These are phyloP conservation scores for Synanceia verrucosa DNA, from an alignment of 2,797 vertebrate species.

Conservation along the genomic window DNA sequence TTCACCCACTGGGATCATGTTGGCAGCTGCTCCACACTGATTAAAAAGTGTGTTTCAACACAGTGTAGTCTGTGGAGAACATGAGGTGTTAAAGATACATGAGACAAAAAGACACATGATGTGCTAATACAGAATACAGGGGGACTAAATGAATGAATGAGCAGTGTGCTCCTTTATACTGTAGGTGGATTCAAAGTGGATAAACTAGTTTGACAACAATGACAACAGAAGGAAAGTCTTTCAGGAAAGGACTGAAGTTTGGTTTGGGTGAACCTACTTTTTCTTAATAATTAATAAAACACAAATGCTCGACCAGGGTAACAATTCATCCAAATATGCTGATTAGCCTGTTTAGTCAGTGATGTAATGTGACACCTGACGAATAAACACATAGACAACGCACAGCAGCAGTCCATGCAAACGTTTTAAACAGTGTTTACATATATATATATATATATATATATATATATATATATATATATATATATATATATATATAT, in stretches of 20 bases:
- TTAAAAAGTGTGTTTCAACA: slow-evolving; percentile 30
- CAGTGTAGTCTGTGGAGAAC: slow-evolving; percentile 28
- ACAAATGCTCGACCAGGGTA: too few species aligned
- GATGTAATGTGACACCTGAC: background rate
- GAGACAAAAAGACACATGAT: background rate
- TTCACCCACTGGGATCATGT: slow-evolving; percentile 92
- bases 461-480: too few species aligned
- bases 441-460: too few species aligned
- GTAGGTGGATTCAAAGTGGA: slow-evolving; percentile 36
- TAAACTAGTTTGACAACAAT: slow-evolving; percentile 63
- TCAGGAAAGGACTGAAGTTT: background rate
- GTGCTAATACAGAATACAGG: too few species aligned
- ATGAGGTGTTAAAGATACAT: slow-evolving; percentile 34
- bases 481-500: too few species aligned
- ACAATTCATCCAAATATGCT: background rate
- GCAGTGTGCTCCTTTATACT: background rate
- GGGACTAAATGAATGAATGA: slow-evolving; percentile 11
- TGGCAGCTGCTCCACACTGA: slow-evolving; percentile 62
- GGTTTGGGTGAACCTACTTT: background rate
- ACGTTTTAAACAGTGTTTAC: background rate
- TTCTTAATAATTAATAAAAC: too few species aligned
- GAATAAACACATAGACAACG: background rate
- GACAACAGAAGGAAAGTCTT: background rate
- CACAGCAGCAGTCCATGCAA: background rate
- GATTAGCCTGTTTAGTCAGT: background rate